Evolutionary conservation across 2,888 invertebrate genomes (phyloP), one percentile per base, ranked within the genome.

Genomic region (Athalia rosae): DNA sequence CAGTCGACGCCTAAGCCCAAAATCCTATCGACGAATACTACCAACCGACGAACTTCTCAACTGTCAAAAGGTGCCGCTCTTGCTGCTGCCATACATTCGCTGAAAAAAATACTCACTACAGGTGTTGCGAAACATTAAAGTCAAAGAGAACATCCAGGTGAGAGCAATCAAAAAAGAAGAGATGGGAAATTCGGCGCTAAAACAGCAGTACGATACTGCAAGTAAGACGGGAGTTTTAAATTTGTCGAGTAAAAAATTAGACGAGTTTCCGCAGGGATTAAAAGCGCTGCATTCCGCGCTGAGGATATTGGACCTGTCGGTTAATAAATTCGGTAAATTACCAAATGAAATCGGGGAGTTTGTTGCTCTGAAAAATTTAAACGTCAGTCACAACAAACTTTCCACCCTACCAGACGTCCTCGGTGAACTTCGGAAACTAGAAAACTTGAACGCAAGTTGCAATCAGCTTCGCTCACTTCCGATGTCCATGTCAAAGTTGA

Each of bases 141-240:
- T 28, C 6, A 67, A 6, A 53, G 50, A 50, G 5, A 13, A n/a
- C 4, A 45, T 7, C 7, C 6, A 11, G 5, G 13, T 9, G 61
- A 13, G 0, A 4, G 7, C 48, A n/a, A 28, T 43, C 5, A 76
- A 62, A 45, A 1, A 53, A 3, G 47, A 47, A n/a, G 1, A 4
- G 81, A 98, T 98, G 98, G 98, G 98, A 73, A 98, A 98, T 90
- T 94, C 97, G 78, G 94, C 94, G 79, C 90, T 97, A 76, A 97
- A 97, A 88, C 96, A 96, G 87, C 99, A 99, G 89, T 94, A 97
- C 86, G 97, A 98, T 88, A 98, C 96, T 76, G 98, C 99, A 11
- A 95, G 96, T 85, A 99, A 99, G 91, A 99, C 99, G 28, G 98
- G 99, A 13, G 95, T 98, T 53, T 92, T 99, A 79, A 98, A 98